These are phyloP conservation scores for Oreonectes daqikongensis DNA, from an alignment of 2,797 vertebrate genomes.

Conservation along the genomic window DNA sequence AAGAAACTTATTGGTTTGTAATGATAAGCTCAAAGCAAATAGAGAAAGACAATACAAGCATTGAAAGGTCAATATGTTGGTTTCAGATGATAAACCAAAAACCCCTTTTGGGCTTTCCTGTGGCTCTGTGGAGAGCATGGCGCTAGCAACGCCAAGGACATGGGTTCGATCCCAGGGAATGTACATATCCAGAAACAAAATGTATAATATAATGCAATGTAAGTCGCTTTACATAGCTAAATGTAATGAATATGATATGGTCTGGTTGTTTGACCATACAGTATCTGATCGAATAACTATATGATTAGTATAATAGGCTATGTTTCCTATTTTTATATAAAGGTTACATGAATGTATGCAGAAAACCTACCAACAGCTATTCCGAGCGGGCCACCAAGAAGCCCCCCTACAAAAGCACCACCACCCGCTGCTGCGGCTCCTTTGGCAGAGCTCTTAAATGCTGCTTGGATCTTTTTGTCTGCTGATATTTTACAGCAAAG, in stretches of 20 bases:
- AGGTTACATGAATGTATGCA: neutral
- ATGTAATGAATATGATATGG: too few species aligned
- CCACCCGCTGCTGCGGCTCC: constrained; percentile 79
- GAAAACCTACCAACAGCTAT: constrained; percentile 81
- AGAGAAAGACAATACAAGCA: too few species aligned
- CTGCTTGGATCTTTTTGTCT: constrained; percentile 79
- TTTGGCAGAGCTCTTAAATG: constrained; percentile 76
- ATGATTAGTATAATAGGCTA: too few species aligned
- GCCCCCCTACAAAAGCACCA: constrained; percentile 80
- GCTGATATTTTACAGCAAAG: constrained; percentile 80
- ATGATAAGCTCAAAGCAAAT: too few species aligned
- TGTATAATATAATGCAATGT: too few species aligned
- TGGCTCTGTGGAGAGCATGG: too few species aligned
- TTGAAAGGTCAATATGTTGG: neutral
- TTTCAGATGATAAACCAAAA: neutral
- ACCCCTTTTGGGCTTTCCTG: too few species aligned
- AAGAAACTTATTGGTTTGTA: too few species aligned
- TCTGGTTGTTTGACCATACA: neutral
- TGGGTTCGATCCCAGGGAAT: too few species aligned
- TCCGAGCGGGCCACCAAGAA: constrained; percentile 83
- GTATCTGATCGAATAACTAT: neutral
- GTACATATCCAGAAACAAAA: too few species aligned
- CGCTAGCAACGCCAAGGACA: too few species aligned
- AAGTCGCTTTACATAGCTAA: too few species aligned
- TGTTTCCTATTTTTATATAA: neutral